These are phyloP conservation scores for Dicerorhinus sumatrensis DNA, from an alignment of 2,113 vertebrate genomes.

Conservation along the genomic window DNA sequence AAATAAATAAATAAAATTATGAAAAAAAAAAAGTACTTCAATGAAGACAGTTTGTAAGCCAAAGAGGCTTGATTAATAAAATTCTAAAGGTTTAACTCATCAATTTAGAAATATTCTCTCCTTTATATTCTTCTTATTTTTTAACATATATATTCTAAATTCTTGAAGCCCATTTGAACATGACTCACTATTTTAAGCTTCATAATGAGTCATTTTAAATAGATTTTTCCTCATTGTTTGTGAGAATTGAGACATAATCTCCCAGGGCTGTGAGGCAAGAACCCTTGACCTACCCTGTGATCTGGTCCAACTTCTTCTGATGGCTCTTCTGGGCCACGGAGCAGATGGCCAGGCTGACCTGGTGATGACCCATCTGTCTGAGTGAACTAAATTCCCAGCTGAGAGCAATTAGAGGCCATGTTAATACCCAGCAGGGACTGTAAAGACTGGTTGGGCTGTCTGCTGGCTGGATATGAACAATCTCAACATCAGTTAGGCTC, in stretches of 20 bases:
- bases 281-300: neutral
- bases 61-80: neutral
- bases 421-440: neutral
- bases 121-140: neutral
- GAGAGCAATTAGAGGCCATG: conserved; percentile 47
- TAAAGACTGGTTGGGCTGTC: neutral
- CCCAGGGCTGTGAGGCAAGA: neutral
- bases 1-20: too few relatives aligned
- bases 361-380: neutral
- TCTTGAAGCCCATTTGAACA: neutral
- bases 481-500: neutral
- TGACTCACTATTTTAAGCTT: neutral
- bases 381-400: neutral
- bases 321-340: neutral
- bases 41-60: neutral
- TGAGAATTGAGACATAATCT: neutral
- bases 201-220: neutral
- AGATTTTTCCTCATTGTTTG: neutral
- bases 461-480: neutral
- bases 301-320: neutral
- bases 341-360: conserved; percentile 45
- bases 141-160: neutral
- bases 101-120: neutral
- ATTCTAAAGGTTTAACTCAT: neutral
- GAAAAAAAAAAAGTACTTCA: neutral